Conservation (phyloP, 2,797 vertebrate species). For the Amazona finschi region DNA sequence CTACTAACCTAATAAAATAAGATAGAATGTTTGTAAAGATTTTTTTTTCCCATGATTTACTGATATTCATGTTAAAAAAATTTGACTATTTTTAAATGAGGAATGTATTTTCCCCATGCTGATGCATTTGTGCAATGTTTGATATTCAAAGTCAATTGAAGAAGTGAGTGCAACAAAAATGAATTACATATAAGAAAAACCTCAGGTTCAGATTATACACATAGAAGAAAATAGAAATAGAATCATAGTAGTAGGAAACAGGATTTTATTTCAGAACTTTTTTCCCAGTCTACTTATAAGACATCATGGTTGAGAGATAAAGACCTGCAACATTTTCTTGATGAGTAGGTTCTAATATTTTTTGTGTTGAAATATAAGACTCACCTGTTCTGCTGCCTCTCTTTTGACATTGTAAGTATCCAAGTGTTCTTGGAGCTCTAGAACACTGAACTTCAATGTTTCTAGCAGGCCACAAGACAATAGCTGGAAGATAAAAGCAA, state of each 20-base stretch:
- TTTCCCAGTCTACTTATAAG: neutral
- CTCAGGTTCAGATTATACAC: neutral
- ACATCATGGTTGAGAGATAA: neutral
- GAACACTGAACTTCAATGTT: constrained; percentile 95
- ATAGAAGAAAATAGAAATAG: neutral
- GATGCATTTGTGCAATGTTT: neutral
- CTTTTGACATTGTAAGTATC: constrained; percentile 94
- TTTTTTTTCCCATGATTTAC: neutral
- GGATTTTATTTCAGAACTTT: neutral
- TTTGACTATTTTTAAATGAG: neutral
- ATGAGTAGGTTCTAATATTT: neutral
- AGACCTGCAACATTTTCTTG: neutral
- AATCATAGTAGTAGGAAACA: neutral
- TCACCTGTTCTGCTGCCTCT: constrained; percentile 93
- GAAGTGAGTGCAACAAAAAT: neutral
- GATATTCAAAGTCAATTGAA: neutral
- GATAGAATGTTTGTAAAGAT: neutral
- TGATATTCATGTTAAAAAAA: neutral
- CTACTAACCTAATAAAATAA: neutral
- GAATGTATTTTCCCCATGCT: neutral
- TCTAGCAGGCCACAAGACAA: constrained; percentile 94
- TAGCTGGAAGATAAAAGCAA: constrained; percentile 79
- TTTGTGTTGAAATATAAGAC: constrained; percentile 19
- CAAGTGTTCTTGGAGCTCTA: constrained; percentile 97
- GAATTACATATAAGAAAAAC: neutral